Evolutionary conservation across 1,140 invertebrate genomes (phyloP).

Genomic region (Muscidifurax raptorellus): DNA sequence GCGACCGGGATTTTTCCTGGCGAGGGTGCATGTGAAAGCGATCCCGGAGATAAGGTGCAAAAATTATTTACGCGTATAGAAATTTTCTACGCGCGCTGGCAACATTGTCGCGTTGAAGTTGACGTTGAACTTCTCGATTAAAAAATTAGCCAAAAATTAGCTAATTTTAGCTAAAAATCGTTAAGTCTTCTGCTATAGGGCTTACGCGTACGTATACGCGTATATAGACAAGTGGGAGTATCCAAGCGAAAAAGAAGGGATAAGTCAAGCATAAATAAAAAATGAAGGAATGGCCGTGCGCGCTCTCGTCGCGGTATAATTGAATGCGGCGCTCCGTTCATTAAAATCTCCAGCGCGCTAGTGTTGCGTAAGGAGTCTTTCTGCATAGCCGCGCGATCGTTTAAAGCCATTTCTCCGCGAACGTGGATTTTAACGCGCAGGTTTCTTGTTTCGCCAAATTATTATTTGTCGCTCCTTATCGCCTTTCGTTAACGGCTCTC

Average conservation of each 20-base stretch:
- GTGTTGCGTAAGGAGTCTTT: not conserved
- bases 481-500: not conserved
- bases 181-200: no score
- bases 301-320: slow-evolving; percentile 7
- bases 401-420: not conserved
- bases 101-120: no score
- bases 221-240: not conserved
- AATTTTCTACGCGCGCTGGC: not conserved
- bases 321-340: slow-evolving; percentile 35
- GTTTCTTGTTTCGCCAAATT: slow-evolving; percentile 15
- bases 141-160: no score
- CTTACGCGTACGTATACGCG: no score
- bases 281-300: not conserved
- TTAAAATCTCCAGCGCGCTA: slow-evolving; percentile 39
- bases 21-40: not conserved
- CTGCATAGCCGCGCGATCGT: not conserved
- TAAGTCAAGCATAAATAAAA: not conserved
- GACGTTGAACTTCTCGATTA: no score
- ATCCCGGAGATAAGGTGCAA: not conserved
- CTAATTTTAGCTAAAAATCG: no score
- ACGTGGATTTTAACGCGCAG: not conserved
- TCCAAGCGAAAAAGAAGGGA: not conserved
- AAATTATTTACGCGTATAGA: not conserved
- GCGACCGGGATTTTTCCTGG: not conserved
- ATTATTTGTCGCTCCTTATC: slow-evolving; percentile 39